Percentiles rank a stretch among this genome's conserved stretches.
Conservation (phyloP, 2,797 vertebrate genomes). For the Anas acuta region DNA sequence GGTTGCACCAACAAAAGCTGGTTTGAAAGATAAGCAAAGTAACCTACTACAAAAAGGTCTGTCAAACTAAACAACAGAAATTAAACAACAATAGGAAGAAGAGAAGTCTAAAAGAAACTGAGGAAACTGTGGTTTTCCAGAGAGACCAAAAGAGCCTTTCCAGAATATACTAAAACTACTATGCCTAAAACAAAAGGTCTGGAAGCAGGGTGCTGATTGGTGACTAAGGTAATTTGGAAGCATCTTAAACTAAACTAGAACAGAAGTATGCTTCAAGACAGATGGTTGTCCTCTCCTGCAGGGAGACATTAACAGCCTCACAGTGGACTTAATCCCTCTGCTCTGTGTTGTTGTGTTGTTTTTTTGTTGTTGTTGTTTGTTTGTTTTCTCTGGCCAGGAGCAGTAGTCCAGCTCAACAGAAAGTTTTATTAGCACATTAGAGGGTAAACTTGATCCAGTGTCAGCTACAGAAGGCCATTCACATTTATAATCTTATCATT, state of each 20-base stretch:
- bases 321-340: not conserved
- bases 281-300: not conserved
- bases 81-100: not conserved
- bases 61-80: not conserved
- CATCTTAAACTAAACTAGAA: not conserved
- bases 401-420: not conserved
- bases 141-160: not conserved
- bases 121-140: not conserved
- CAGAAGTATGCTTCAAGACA: not conserved
- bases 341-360: not conserved
- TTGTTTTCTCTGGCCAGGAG: not conserved
- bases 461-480: not conserved
- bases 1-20: not conserved
- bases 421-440: not conserved
- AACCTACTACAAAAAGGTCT: not conserved
- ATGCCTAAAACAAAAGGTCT: not conserved
- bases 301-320: not conserved
- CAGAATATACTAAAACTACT: not conserved
- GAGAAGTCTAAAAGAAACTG: not conserved
- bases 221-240: not conserved
- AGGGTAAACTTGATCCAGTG: not conserved
- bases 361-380: no score
- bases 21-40: not conserved
- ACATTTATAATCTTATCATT: fast-evolving
- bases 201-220: not conserved